Base-by-base conservation (phyloP, 2,113 vertebrate species). In the Illadopsis cleaveri region DNA sequence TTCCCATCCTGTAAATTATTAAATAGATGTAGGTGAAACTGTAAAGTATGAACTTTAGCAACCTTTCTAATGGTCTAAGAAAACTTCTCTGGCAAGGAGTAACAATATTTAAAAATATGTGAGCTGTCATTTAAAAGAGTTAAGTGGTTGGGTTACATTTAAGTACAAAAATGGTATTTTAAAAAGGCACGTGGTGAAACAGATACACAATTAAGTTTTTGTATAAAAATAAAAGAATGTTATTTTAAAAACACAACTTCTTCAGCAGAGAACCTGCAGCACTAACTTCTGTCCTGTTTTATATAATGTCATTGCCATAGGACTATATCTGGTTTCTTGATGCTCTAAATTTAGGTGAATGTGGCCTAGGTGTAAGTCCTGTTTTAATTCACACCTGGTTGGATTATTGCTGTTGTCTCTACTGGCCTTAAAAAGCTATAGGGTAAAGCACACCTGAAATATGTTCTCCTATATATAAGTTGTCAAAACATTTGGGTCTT, bases 1-100 rank as follows among this genome's bases (percentile, higher is more conserved):
- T 81, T 94, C 86, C 44, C 69, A 83, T 12, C 11, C 56, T 90
- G 92, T 96, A 96, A 97, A 96, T 97, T 92, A 96, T 96, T 97
- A 97, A 94, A 93, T 78, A 83, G 82, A 70, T 30, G 51, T 62
- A 86, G 91, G 86, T 92, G 60, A 89, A 95, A 90, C 42, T 86
- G 71, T 71, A 66, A 94, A 83, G 64, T 91, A 83, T 75, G 56
- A 89, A 83, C 83, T 84, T 82, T 10, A 81, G 42, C 51, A 95
- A 62, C 50, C 33, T 86, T 83, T 78, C 11, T 68, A 83, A 56
- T 44, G 5, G 44, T 37, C 27, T 47, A 33, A 81, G 64, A 77
- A 94, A 90, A 83, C 28, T 79, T 65, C 50, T 77, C 54, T 58
- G n/a, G 11, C 45, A 25, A 64, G 7, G 12, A 61, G 15, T 62